These are phyloP conservation scores for Argya squamiceps DNA, from an alignment of 2,797 vertebrate genomes.

Conservation along the genomic window DNA sequence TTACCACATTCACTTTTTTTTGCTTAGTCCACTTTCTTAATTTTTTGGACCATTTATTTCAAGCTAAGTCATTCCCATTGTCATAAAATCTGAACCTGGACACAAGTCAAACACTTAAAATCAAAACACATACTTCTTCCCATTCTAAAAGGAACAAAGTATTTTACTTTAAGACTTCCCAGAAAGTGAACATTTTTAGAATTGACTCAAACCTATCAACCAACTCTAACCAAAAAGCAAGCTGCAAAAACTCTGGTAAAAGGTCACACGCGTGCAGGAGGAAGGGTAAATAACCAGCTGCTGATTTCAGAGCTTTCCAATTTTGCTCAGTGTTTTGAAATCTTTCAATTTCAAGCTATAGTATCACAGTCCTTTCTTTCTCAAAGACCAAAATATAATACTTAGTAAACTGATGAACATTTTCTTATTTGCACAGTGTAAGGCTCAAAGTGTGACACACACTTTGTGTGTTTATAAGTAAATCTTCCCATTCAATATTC, in stretches of 20 bases:
- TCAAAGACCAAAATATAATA: background rate
- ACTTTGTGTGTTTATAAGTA: background rate
- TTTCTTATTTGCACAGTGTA: background rate
- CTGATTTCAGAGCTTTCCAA: background rate
- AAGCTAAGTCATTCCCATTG: background rate
- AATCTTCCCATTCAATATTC: background rate
- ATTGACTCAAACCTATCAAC: background rate
- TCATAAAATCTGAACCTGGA: background rate
- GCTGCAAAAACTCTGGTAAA: background rate
- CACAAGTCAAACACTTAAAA: background rate
- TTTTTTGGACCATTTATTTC: background rate
- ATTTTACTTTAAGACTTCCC: background rate
- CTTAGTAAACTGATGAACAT: background rate
- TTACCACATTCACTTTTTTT: background rate
- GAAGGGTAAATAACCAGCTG: background rate
- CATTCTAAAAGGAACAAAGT: background rate
- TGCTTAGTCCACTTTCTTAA: background rate
- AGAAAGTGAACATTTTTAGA: slow-evolving; percentile 19
- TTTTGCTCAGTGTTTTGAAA: background rate
- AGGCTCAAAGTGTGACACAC: background rate
- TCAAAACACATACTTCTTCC: background rate
- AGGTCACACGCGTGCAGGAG: background rate
- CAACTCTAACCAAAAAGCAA: background rate
- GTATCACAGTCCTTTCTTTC: background rate
- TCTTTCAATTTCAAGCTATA: background rate